Evolutionary conservation across 2,888 invertebrate species (phyloP).

Genomic region (Pterostichus madidus): DNA sequence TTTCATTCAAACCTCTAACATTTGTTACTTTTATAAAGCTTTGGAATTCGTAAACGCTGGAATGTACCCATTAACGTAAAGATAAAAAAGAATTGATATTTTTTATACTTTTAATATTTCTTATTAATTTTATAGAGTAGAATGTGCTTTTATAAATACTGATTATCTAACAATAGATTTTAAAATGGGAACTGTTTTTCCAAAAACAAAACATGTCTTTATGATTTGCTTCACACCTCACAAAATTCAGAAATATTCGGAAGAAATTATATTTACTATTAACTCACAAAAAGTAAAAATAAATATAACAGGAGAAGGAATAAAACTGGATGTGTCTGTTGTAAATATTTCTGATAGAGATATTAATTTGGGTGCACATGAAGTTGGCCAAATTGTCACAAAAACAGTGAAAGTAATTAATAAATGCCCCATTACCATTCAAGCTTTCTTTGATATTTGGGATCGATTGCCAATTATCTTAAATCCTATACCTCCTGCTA

Average conservation of each 20-base stretch:
- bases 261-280: constrained; percentile 79
- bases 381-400: constrained; percentile 78
- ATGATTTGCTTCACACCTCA: constrained; percentile 80
- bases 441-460: constrained; percentile 79
- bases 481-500: constrained; percentile 4
- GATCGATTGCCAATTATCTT: constrained; percentile 76
- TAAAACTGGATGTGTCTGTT: constrained; percentile 74
- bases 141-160: constrained; percentile 77
- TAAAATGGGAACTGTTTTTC: constrained; percentile 76
- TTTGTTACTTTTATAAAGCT: constrained; percentile 76
- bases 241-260: constrained; percentile 78
- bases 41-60: constrained; percentile 76
- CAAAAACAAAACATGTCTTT: constrained; percentile 77
- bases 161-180: constrained; percentile 79
- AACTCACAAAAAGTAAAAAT: constrained; percentile 80
- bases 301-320: constrained; percentile 80
- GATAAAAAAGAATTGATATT: constrained; percentile 43
- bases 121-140: constrained; percentile 76
- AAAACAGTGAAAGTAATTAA: constrained; percentile 81
- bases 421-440: constrained; percentile 79
- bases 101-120: neutral
- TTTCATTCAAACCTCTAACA: constrained; percentile 79
- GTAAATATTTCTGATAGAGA: constrained; percentile 75
- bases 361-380: constrained; percentile 75
- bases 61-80: constrained; percentile 73